Evolutionary conservation across 2,888 invertebrate genomes (phyloP).

Genomic region (Meteorus colon): DNA sequence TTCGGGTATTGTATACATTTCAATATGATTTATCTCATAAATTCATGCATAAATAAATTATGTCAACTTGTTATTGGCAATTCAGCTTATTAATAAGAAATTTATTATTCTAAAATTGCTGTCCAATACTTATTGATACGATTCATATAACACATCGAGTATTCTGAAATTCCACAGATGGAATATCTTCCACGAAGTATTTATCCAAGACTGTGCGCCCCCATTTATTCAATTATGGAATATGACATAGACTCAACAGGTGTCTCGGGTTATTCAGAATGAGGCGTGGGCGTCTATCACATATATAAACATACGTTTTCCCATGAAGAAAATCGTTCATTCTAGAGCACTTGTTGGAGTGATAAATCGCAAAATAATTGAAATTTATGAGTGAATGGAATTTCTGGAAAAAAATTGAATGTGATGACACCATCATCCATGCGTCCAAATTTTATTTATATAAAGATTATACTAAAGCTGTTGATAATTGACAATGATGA

Average conservation of each 20-base stretch:
- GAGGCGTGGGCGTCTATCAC: background rate
- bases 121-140: background rate
- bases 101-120: background rate
- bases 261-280: background rate
- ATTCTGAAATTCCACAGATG: background rate
- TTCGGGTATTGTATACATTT: conserved; percentile 60
- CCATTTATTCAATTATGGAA: background rate
- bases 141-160: background rate
- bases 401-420: background rate
- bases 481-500: background rate
- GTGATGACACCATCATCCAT: background rate
- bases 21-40: conserved; percentile 54
- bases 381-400: background rate
- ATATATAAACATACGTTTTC: background rate
- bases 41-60: conserved; percentile 13
- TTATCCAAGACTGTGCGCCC: background rate
- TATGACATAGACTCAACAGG: background rate
- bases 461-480: background rate
- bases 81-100: background rate
- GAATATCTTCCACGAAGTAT: background rate
- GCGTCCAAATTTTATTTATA: background rate
- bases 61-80: conserved; percentile 3
- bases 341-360: background rate
- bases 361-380: background rate
- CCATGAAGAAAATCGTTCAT: background rate